These are phyloP conservation scores for Nipponacmea schrenckii DNA, from an alignment of 2,888 invertebrate species.

Conservation along the genomic window DNA sequence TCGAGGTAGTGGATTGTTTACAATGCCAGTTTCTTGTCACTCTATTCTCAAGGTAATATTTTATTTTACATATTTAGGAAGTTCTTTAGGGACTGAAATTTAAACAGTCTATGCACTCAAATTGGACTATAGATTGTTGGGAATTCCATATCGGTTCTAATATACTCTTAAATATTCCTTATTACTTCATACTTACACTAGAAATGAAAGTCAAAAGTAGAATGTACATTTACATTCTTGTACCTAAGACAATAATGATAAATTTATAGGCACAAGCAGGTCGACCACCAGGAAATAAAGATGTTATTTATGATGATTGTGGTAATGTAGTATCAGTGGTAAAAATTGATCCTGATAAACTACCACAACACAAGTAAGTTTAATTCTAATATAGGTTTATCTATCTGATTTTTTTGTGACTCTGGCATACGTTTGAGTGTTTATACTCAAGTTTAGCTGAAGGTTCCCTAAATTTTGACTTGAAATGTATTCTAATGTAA, in stretches of 20 bases:
- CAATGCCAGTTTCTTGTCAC: slow-evolving; percentile 63
- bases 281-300: slow-evolving; percentile 62
- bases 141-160: too few species aligned
- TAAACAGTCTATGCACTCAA: too few species aligned
- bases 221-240: too few species aligned
- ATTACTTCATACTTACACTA: too few species aligned
- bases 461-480: too few species aligned
- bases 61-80: not conserved
- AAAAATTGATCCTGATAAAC: slow-evolving; percentile 58
- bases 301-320: slow-evolving; percentile 62
- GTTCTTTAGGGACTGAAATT: too few species aligned
- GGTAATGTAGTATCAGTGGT: slow-evolving; percentile 63
- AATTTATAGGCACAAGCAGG: slow-evolving; percentile 58
- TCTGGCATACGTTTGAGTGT: too few species aligned
- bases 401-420: not conserved
- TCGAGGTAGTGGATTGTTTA: slow-evolving; percentile 37
- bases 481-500: not conserved
- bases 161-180: too few species aligned
- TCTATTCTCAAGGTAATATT: slow-evolving; percentile 56
- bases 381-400: not conserved
- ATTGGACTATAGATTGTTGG: too few species aligned
- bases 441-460: too few species aligned
- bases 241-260: too few species aligned
- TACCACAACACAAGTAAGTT: slow-evolving; percentile 59
- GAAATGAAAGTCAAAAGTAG: too few species aligned